A percentile compares a stretch with the other conserved stretches of the same genome.
phyloP scores from a whole-genome alignment of 2,888 invertebrate species.

The Labia minor region DNA sequence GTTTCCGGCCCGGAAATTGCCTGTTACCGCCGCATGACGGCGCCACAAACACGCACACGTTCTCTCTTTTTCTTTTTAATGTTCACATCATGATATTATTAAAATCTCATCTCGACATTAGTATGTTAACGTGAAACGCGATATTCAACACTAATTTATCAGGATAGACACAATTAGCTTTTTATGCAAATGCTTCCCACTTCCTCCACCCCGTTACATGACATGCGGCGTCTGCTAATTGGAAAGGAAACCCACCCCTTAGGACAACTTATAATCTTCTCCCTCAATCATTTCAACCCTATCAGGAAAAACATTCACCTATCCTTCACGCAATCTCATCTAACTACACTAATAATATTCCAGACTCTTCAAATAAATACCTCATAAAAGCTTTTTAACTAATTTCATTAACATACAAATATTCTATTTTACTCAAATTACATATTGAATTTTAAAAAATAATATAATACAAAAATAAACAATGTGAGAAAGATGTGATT shows the following conservation, averaged over 20 bases:
- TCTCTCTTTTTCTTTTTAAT: not conserved
- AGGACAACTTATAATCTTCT: not conserved
- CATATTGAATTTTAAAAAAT: too few species aligned
- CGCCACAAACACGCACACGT: not conserved
- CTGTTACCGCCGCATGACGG: not conserved
- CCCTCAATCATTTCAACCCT: not conserved
- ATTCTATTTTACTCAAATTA: not conserved
- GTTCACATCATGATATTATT: not conserved
- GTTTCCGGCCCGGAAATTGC: conserved; percentile 2
- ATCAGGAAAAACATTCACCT: not conserved
- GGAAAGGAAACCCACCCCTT: not conserved
- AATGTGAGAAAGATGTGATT: too few species aligned
- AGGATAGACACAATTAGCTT: not conserved
- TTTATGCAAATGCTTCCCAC: conserved; percentile 1
- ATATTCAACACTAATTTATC: not conserved
- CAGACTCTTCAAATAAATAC: not conserved
- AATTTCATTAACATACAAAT: not conserved
- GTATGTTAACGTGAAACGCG: not conserved
- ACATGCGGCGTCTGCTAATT: not conserved
- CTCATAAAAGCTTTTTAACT: not conserved
- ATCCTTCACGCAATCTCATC: not conserved
- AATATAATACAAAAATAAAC: too few species aligned
- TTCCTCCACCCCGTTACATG: not conserved
- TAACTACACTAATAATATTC: not conserved
- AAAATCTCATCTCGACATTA: not conserved